phyloP scores from a whole-genome alignment of 2,797 vertebrate genomes.

The Gymnopithys bicolor region DNA sequence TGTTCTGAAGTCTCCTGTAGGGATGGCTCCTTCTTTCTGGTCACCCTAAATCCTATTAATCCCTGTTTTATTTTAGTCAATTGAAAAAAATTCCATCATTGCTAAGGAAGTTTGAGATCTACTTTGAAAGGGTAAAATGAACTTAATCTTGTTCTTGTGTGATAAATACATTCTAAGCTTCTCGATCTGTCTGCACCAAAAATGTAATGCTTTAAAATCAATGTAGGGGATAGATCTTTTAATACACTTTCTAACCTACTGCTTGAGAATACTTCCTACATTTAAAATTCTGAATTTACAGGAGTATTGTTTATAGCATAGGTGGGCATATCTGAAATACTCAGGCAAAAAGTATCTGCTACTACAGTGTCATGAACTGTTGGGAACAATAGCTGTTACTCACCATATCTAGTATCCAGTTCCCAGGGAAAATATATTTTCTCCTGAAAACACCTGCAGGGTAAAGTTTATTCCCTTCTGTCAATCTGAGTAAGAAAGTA shows the following conservation, averaged over 20 bases:
- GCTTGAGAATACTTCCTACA: neutral
- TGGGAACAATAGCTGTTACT: neutral
- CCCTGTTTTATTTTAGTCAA: neutral
- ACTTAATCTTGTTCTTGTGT: neutral
- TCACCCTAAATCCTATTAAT: conserved; percentile 6
- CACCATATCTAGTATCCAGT: neutral
- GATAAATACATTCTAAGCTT: conserved; percentile 19
- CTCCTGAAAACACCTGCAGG: conserved; percentile 42
- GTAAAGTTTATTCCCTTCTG: conserved; percentile 45
- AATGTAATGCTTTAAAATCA: conserved; percentile 25
- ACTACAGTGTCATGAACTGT: neutral
- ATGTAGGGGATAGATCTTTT: neutral
- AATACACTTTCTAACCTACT: neutral
- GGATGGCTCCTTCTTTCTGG: neutral
- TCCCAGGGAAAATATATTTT: conserved; percentile 11
- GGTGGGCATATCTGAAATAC: neutral
- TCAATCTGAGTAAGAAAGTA: conserved; percentile 15
- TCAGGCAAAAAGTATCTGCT: neutral
- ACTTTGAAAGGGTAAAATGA: conserved; percentile 15
- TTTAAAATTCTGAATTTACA: neutral
- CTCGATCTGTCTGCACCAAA: neutral
- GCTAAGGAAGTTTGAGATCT: neutral
- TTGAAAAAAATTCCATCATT: neutral
- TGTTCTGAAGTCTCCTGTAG: neutral
- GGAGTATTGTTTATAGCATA: neutral